phyloP scores from a whole-genome alignment of 2,888 invertebrate genomes.

The Nemotelus pantherinus region DNA sequence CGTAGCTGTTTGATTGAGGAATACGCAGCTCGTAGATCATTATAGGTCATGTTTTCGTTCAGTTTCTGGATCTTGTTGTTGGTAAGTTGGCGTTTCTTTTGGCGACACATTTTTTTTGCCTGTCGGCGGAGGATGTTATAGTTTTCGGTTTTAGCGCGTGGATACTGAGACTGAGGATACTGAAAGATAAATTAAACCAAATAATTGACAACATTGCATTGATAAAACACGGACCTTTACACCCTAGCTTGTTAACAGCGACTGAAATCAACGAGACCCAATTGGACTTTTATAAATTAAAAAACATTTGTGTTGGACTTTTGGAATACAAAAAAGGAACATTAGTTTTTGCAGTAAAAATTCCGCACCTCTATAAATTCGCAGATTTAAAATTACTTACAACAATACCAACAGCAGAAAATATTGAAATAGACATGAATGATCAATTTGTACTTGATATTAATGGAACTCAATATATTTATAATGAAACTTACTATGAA shows the following conservation, averaged over 20 bases:
- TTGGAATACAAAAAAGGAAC: slow-evolving; percentile 3
- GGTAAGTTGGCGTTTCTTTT: no score
- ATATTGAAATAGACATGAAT: neutral
- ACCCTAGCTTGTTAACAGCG: slow-evolving; percentile 33
- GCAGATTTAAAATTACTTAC: slow-evolving; percentile 29
- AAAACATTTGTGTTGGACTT: neutral
- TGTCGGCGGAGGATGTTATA: no score
- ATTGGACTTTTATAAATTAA: slow-evolving; percentile 35
- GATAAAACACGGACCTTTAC: slow-evolving; percentile 34
- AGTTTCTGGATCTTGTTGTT: no score
- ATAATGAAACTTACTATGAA: slow-evolving; percentile 8
- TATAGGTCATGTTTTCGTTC: no score
- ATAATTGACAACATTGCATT: slow-evolving; percentile 26
- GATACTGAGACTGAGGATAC: neutral
- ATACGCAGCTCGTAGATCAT: no score
- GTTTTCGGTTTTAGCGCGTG: no score
- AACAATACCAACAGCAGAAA: neutral
- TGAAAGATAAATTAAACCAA: slow-evolving; percentile 39
- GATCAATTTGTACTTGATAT: slow-evolving; percentile 33
- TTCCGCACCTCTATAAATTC: slow-evolving; percentile 24
- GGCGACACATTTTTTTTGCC: no score
- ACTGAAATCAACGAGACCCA: slow-evolving; percentile 31
- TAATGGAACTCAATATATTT: slow-evolving; percentile 12
- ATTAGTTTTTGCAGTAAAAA: slow-evolving; percentile 34
- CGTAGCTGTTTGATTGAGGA: no score